phyloP scores from a whole-genome alignment of 1,140 invertebrate species.

The Temnothorax longispinosus region DNA sequence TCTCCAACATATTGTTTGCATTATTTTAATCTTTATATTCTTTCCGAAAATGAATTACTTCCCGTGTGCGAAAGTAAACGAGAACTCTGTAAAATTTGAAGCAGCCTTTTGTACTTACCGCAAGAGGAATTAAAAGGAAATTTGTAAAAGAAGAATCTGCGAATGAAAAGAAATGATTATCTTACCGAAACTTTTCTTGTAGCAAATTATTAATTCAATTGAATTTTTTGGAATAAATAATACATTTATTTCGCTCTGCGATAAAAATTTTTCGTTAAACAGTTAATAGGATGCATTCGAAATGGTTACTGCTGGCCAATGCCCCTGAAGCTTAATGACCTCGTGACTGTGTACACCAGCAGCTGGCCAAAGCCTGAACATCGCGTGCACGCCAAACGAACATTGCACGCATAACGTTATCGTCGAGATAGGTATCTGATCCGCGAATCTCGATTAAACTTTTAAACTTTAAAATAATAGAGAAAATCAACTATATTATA shows the following conservation, averaged over 20 bases:
- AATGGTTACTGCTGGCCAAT: constrained; percentile 66
- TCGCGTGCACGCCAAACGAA: constrained; percentile 70
- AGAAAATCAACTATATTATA: not conserved
- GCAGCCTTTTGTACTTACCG: not conserved
- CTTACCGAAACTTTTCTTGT: not conserved
- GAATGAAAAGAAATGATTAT: not conserved
- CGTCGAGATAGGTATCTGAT: constrained; percentile 56
- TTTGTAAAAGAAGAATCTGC: not conserved
- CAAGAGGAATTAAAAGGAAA: not conserved
- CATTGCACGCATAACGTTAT: constrained; percentile 59
- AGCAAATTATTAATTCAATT: constrained; percentile 11
- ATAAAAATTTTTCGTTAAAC: constrained; percentile 22
- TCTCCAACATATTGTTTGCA: not conserved
- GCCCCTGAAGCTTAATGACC: constrained; percentile 80
- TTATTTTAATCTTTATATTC: not conserved
- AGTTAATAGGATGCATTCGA: constrained; percentile 58
- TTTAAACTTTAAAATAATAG: not conserved
- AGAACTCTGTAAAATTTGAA: not conserved
- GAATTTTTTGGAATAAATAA: constrained; percentile 8
- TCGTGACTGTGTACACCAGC: constrained; percentile 74
- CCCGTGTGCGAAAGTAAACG: not conserved
- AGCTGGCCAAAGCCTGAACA: constrained; percentile 68
- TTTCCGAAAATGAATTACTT: constrained; percentile 8
- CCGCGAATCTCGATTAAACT: constrained; percentile 48
- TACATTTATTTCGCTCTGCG: not conserved